Percentiles rank a stretch among this genome's conserved stretches.
Conservation (phyloP, 53 echinoderm and acorn worm genomes). For the Arbacia lixula region DNA sequence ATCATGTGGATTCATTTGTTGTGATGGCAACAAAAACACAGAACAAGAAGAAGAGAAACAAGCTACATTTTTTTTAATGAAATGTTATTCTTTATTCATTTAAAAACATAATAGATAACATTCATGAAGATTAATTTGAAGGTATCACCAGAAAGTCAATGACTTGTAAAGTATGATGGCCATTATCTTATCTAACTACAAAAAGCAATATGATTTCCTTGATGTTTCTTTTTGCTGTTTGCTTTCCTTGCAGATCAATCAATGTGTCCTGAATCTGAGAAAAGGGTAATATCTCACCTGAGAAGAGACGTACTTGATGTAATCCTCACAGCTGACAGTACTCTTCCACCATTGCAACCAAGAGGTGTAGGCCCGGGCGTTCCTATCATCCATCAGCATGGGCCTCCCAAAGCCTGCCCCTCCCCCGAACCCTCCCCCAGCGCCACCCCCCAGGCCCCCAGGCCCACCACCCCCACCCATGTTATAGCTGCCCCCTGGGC, state of each 20-base stretch:
- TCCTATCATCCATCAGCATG: constrained; percentile 85
- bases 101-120: no score
- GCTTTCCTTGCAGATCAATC: no score
- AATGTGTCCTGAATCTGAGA: no score
- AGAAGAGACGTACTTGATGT: constrained; percentile 89
- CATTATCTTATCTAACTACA: background rate
- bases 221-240: no score
- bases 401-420: constrained; percentile 52
- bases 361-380: constrained; percentile 87
- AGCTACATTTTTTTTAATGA: background rate
- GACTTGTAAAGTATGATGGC: no score
- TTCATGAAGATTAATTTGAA: no score
- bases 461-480: background rate
- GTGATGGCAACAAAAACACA: background rate
- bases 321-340: constrained; percentile 90
- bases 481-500: background rate
- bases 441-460: constrained; percentile 10
- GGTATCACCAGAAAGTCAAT: no score
- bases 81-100: no score
- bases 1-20: background rate
- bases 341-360: constrained; percentile 98
- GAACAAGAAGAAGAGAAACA: background rate
- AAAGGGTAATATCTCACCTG: constrained; percentile 63
- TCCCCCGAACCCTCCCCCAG: constrained; percentile 8
- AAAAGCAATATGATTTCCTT: background rate